Percentiles rank a stretch among this genome's conserved stretches.
These are phyloP conservation scores for Tetragonula carbonaria DNA, from an alignment of 2,888 invertebrate species.

Conservation along the genomic window DNA sequence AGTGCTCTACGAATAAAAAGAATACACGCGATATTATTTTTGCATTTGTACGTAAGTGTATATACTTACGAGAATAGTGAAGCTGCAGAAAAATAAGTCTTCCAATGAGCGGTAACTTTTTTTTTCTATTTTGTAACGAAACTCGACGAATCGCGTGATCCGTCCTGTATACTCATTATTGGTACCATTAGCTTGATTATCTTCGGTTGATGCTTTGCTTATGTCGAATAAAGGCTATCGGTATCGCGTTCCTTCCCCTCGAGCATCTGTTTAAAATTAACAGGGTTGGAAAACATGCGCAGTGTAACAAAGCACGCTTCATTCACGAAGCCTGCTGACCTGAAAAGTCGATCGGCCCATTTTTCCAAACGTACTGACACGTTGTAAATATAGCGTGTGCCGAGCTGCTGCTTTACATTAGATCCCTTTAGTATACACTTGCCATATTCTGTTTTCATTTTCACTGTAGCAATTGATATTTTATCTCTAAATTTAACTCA, in stretches of 20 bases:
- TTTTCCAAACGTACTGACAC: constrained; percentile 59
- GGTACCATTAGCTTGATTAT: constrained; percentile 43
- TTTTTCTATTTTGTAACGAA: too few relatives aligned
- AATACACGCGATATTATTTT: too few relatives aligned
- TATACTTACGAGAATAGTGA: too few relatives aligned
- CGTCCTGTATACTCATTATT: neutral
- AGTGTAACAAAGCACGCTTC: constrained; percentile 52
- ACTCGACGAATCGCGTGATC: neutral
- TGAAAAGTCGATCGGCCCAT: constrained; percentile 66
- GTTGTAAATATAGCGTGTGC: constrained; percentile 52
- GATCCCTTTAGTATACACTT: constrained; percentile 6
- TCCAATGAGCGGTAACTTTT: neutral
- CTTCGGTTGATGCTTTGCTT: constrained; percentile 34
- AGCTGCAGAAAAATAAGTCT: neutral
- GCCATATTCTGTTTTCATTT: neutral
- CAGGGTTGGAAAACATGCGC: constrained; percentile 57
- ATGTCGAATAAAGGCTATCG: constrained; percentile 37
- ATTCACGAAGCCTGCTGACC: constrained; percentile 66
- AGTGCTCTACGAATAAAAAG: too few relatives aligned
- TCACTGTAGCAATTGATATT: neutral
- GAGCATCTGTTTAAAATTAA: constrained; percentile 66
- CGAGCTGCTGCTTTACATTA: constrained; percentile 15
- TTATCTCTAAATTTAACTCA: too few relatives aligned
- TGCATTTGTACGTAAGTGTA: too few relatives aligned
- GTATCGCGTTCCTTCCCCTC: constrained; percentile 50